Conservation (phyloP, 2,113 vertebrate genomes). For the Pterophyllum scalare region DNA sequence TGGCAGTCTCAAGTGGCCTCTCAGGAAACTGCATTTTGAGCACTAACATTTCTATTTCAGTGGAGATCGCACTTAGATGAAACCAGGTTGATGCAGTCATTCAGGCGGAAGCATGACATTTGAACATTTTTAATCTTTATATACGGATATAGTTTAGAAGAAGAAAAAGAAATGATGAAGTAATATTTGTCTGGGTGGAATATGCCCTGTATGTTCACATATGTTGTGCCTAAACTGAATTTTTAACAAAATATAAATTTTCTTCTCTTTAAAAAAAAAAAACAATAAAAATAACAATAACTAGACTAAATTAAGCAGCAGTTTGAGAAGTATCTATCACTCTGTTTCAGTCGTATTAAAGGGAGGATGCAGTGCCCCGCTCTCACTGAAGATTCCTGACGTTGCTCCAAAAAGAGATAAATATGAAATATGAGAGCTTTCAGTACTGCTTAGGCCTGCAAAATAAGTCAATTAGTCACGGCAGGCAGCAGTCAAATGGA, state of each 20-base stretch:
- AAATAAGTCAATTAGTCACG: conserved; percentile 81
- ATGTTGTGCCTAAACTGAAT: not conserved
- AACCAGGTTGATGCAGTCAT: conserved; percentile 69
- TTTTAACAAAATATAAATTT: not conserved
- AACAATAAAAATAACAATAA: not conserved
- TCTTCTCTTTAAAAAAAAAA: not conserved
- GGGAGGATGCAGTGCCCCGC: conserved; percentile 22
- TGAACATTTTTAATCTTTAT: conserved; percentile 71
- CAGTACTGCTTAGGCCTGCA: conserved; percentile 76
- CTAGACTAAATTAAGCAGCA: conserved; percentile 2
- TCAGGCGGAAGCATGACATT: conserved; percentile 39
- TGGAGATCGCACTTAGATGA: not conserved
- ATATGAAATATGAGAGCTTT: conserved; percentile 79
- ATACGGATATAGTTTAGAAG: conserved; percentile 39
- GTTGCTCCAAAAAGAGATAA: conserved; percentile 68
- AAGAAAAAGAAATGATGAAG: conserved; percentile 37
- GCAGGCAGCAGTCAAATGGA: conserved; percentile 78
- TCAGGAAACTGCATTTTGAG: not conserved
- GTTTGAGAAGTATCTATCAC: conserved; percentile 3
- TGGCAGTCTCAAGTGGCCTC: not conserved
- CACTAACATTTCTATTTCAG: not conserved
- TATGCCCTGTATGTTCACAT: conserved; percentile 5
- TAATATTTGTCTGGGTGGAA: conserved; percentile 32
- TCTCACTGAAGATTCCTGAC: conserved; percentile 63
- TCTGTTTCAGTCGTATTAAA: conserved; percentile 14